Evolutionary conservation across 2,797 vertebrate genomes (phyloP).

Genomic region (Champsocephalus gunnari): DNA sequence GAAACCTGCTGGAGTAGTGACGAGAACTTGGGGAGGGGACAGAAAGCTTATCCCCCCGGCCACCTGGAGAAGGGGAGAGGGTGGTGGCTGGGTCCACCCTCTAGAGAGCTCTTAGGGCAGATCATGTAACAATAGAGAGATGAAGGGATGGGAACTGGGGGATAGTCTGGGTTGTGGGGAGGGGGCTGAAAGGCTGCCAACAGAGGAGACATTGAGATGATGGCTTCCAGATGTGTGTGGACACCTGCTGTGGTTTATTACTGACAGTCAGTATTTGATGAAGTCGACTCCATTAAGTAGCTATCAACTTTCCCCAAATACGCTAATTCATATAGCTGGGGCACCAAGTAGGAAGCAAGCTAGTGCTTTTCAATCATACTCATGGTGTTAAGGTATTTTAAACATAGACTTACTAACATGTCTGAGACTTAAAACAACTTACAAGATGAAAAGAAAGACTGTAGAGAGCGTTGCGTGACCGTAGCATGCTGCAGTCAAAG

Average conservation of each 20-base stretch:
- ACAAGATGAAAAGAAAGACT: slow-evolving; percentile 4
- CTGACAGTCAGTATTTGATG: slow-evolving; percentile 56
- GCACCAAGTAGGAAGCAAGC: slow-evolving; percentile 8
- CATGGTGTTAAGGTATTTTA: not conserved
- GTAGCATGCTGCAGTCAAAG: slow-evolving; percentile 39
- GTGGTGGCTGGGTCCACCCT: slow-evolving; percentile 62
- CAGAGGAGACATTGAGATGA: slow-evolving; percentile 73
- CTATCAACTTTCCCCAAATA: slow-evolving; percentile 45
- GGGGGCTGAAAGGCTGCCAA: slow-evolving; percentile 54
- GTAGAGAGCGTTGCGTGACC: slow-evolving; percentile 42
- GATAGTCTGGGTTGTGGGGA: slow-evolving; percentile 54
- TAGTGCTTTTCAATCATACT: not conserved
- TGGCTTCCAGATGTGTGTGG: slow-evolving; percentile 82
- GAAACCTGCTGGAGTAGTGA: slow-evolving; percentile 77
- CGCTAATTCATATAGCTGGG: slow-evolving; percentile 44
- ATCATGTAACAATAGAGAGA: slow-evolving; percentile 83
- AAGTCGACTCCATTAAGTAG: slow-evolving; percentile 67
- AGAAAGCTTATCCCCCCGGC: slow-evolving; percentile 82
- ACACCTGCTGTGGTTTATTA: slow-evolving; percentile 81
- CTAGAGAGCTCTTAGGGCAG: slow-evolving; percentile 75
- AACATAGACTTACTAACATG: not conserved
- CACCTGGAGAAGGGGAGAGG: slow-evolving; percentile 74
- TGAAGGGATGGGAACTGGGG: slow-evolving; percentile 72
- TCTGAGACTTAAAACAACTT: not conserved
- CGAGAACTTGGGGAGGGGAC: slow-evolving; percentile 67